Percentiles rank a stretch among this genome's conserved stretches.
phyloP scores from a whole-genome alignment of 2,888 invertebrate species.

The Caenorhabditis sp. region DNA sequence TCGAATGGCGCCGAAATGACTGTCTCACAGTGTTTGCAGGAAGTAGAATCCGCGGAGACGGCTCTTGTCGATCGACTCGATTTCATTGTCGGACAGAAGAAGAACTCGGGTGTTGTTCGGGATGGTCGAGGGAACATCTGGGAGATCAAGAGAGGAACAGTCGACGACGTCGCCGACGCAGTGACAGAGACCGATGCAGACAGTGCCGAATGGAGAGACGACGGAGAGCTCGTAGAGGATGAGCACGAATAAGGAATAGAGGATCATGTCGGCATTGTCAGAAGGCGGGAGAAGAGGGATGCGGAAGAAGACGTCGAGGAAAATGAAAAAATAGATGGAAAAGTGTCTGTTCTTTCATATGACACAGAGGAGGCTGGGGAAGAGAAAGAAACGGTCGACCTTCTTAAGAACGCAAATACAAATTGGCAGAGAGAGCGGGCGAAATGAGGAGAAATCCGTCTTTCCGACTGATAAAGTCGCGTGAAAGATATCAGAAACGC shows the following conservation, averaged over 20 bases:
- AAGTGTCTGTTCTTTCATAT: slow-evolving; percentile 31
- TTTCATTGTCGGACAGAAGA: slow-evolving; percentile 67
- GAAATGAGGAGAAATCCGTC: slow-evolving; percentile 5
- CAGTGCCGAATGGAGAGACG: slow-evolving; percentile 25
- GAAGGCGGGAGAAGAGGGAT: background rate
- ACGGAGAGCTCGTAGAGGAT: slow-evolving; percentile 38
- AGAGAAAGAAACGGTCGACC: slow-evolving; percentile 29
- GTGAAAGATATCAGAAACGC: slow-evolving; percentile 28
- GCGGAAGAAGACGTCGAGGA: slow-evolving; percentile 14
- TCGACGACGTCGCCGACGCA: slow-evolving; percentile 66
- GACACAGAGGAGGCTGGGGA: slow-evolving; percentile 20
- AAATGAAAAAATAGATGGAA: slow-evolving; percentile 10
- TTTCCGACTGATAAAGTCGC: slow-evolving; percentile 45
- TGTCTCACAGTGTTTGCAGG: slow-evolving; percentile 55
- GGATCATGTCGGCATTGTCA: slow-evolving; percentile 48
- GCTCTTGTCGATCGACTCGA: slow-evolving; percentile 57
- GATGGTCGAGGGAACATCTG: slow-evolving; percentile 58
- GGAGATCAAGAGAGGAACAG: slow-evolving; percentile 66
- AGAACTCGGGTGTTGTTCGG: slow-evolving; percentile 64
- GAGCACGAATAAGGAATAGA: slow-evolving; percentile 36
- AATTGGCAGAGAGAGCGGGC: slow-evolving; percentile 20
- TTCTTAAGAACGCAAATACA: slow-evolving; percentile 59
- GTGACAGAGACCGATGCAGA: slow-evolving; percentile 65
- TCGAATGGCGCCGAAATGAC: background rate
- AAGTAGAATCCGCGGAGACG: slow-evolving; percentile 57